These are phyloP conservation scores for Dasyprocta punctata DNA, from an alignment of 2,113 vertebrate genomes.

Conservation along the genomic window DNA sequence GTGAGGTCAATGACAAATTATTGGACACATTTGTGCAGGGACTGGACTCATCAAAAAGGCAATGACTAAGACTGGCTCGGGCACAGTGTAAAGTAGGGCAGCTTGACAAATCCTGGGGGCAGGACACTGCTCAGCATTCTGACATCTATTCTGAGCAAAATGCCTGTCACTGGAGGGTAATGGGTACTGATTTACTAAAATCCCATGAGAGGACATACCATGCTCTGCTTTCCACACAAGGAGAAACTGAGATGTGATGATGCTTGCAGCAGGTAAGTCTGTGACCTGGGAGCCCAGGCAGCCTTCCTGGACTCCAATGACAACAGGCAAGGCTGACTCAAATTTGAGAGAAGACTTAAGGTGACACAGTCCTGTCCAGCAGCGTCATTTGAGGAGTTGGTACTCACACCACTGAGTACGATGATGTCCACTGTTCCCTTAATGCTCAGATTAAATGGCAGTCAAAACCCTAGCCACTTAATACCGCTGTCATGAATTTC, in stretches of 20 bases:
- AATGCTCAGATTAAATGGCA: neutral
- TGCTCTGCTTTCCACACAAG: neutral
- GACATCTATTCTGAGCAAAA: neutral
- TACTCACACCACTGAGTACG: accelerated
- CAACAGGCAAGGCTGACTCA: neutral
- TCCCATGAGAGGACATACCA: neutral
- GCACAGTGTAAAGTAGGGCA: neutral
- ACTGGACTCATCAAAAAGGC: neutral
- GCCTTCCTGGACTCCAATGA: neutral
- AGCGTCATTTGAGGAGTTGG: neutral
- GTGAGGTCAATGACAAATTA: neutral
- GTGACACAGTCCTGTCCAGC: neutral
- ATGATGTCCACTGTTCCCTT: neutral
- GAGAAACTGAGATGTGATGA: neutral
- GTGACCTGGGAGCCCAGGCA: neutral
- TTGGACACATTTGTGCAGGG: neutral
- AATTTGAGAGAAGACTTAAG: neutral
- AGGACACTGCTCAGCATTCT: neutral
- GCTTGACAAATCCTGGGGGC: neutral
- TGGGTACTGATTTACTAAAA: neutral
- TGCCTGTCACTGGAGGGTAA: neutral
- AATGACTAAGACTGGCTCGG: neutral
- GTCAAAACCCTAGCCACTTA: neutral
- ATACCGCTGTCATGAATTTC: neutral
- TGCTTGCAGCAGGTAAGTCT: neutral